Evolutionary conservation across 2,888 invertebrate genomes (phyloP).

Genomic region (Atherix ibis): DNA sequence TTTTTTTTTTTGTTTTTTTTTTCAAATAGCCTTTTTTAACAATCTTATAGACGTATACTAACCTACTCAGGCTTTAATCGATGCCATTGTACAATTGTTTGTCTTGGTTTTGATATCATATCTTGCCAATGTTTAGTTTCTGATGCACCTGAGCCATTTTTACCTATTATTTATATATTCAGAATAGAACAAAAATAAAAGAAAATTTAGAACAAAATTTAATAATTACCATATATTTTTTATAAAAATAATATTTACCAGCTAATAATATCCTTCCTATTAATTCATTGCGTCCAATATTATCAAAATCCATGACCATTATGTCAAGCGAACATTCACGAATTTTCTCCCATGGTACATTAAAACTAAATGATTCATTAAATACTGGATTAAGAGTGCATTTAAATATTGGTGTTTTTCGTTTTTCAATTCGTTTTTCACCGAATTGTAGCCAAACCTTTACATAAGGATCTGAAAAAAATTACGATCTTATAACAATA

Average conservation of each 20-base stretch:
- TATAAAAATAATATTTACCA: constrained; percentile 38
- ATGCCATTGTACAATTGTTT: constrained; percentile 95
- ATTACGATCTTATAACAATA: too few species aligned
- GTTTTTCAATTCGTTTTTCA: constrained; percentile 86
- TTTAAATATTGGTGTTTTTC: constrained; percentile 88
- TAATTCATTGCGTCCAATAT: constrained; percentile 83
- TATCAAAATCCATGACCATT: constrained; percentile 95
- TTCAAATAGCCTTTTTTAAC: too few species aligned
- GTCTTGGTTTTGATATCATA: constrained; percentile 93
- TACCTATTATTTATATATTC: too few species aligned
- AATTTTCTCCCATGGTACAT: constrained; percentile 94
- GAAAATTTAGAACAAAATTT: constrained; percentile 10
- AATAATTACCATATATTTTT: neutral
- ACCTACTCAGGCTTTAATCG: constrained; percentile 81
- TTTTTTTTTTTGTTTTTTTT: too few species aligned
- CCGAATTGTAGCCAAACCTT: constrained; percentile 95
- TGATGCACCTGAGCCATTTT: constrained; percentile 84
- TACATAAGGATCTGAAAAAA: constrained; percentile 86
- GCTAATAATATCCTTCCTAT: constrained; percentile 86
- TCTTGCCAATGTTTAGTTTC: constrained; percentile 98
- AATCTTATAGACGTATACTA: too few species aligned
- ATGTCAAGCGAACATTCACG: constrained; percentile 86
- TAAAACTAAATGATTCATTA: constrained; percentile 91
- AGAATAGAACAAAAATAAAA: too few species aligned
- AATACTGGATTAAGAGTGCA: constrained; percentile 90